Conservation (phyloP, 2,113 vertebrate species). For the human region GRCh38 chr1:216893501-216894000, state of each 20-base stretch:
- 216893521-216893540: background rate
- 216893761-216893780: background rate
- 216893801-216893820: slow-evolving; percentile 19
- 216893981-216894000: slow-evolving; percentile 73
- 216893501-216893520: background rate
- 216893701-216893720: too few relatives aligned
- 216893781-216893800: background rate
- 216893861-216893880: slow-evolving; percentile 64
- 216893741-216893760: background rate
- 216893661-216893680: background rate
- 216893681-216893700: too few relatives aligned
- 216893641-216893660: background rate
- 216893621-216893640: background rate
- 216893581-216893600: background rate
- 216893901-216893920: slow-evolving; percentile 68
- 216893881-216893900: slow-evolving; percentile 72
- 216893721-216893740: background rate
- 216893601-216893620: background rate
- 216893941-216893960: slow-evolving; percentile 83
- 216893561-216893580: background rate
- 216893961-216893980: slow-evolving; percentile 81
- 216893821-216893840: slow-evolving; percentile 67
- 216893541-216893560: background rate
- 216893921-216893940: slow-evolving; percentile 80
- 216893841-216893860: slow-evolving; percentile 62